Percentiles rank a stretch among this genome's conserved stretches.
These are phyloP conservation scores for Dromius quadrimaculatus DNA, from an alignment of 2,888 invertebrate genomes.

Conservation along the genomic window DNA sequence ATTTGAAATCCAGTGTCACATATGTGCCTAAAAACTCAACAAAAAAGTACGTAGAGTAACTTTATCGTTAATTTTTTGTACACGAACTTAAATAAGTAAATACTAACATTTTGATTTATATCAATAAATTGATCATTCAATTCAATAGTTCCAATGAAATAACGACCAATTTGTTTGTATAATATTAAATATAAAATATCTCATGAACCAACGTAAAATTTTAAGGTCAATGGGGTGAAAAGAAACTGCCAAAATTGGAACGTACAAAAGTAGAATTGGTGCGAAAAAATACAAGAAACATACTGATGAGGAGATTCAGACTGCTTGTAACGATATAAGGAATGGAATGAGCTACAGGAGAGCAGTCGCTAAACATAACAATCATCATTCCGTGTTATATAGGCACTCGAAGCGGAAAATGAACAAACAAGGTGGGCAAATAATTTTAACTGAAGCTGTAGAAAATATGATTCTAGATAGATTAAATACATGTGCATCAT, in stretches of 20 bases:
- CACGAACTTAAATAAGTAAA: neutral
- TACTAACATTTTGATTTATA: neutral
- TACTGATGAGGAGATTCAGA: neutral
- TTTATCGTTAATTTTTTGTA: neutral
- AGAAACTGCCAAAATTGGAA: neutral
- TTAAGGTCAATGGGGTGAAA: neutral
- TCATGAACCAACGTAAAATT: neutral
- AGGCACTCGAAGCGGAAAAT: no score
- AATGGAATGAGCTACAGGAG: no score
- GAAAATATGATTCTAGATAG: neutral
- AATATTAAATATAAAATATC: neutral
- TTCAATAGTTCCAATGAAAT: neutral
- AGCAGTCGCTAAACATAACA: no score
- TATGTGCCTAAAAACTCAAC: neutral
- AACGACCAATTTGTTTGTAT: neutral
- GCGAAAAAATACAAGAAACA: neutral
- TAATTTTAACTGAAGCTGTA: neutral
- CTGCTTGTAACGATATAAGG: no score
- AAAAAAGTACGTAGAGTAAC: neutral
- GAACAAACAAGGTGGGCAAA: neutral
- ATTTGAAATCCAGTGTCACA: neutral
- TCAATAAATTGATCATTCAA: neutral
- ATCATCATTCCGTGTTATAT: no score
- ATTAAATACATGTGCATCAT: constrained; percentile 1
- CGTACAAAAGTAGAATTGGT: neutral